phyloP scores from a whole-genome alignment of 2,113 vertebrate species.

The Uria aalge region DNA sequence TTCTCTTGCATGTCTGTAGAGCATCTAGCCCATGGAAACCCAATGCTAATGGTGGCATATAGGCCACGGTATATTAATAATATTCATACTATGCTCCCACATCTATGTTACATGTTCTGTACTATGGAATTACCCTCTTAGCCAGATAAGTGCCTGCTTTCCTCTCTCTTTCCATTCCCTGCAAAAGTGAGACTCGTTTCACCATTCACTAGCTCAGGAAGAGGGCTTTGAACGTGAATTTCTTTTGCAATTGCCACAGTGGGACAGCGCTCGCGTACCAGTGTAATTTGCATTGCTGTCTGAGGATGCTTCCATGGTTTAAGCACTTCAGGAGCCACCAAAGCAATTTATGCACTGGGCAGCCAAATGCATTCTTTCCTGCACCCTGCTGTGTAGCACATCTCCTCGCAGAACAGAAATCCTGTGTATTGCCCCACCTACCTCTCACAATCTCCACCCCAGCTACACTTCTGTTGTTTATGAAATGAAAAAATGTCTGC shows the following conservation, averaged over 20 bases:
- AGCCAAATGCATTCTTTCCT: not conserved
- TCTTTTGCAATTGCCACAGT: conserved; percentile 23
- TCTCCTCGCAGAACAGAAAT: not conserved
- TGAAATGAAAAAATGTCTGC: not conserved
- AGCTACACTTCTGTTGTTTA: accelerated
- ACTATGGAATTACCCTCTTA: not conserved
- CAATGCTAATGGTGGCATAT: not conserved
- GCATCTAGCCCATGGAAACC: not conserved
- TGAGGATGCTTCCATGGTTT: conserved; percentile 5
- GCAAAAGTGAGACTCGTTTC: conserved; percentile 12
- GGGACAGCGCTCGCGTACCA: not conserved
- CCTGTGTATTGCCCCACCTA: not conserved
- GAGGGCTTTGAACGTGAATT: conserved; percentile 10
- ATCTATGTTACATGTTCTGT: not conserved
- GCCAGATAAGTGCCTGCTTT: not conserved
- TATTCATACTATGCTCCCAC: not conserved
- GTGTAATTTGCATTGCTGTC: conserved; percentile 27
- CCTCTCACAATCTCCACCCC: not conserved
- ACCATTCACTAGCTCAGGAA: conserved; percentile 29
- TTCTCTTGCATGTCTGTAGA: not conserved
- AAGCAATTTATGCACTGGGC: conserved; percentile 44
- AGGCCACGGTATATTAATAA: not conserved
- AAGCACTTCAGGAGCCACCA: conserved; percentile 40
- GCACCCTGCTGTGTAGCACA: not conserved
- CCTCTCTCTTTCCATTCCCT: not conserved